Conservation (phyloP, 2,113 vertebrate species). For the Pseudorasbora parva region DNA sequence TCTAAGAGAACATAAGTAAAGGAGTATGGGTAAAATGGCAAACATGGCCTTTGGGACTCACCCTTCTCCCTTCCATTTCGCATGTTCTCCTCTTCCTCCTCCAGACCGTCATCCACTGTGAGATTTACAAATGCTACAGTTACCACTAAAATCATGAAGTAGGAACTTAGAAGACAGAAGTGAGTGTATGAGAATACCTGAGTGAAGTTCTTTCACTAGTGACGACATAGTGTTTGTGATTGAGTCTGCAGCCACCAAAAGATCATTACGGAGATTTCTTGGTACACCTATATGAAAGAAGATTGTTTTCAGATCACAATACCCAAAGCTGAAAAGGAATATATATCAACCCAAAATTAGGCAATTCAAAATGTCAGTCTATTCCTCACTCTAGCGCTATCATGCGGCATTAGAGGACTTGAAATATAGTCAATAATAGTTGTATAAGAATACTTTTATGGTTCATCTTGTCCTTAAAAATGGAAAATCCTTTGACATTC, state of each 20-base stretch:
- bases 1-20: not conserved
- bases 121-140: slow-evolving; percentile 21
- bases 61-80: slow-evolving; percentile 90
- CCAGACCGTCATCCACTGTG: slow-evolving; percentile 85
- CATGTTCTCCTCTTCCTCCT: slow-evolving; percentile 85
- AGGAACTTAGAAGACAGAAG: not conserved
- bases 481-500: not conserved
- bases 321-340: not conserved
- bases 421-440: not conserved
- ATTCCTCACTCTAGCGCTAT: not conserved
- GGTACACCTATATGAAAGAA: slow-evolving; percentile 79
- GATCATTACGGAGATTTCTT: slow-evolving; percentile 91
- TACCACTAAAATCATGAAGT: not conserved
- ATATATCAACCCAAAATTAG: not conserved
- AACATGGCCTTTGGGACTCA: slow-evolving; percentile 63
- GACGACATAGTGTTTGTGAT: slow-evolving; percentile 97
- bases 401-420: not conserved
- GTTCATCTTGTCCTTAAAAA: not conserved
- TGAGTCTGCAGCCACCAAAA: slow-evolving; percentile 93
- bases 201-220: slow-evolving; percentile 95
- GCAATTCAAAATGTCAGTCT: not conserved
- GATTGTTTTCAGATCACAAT: not conserved
- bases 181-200: slow-evolving; percentile 74
- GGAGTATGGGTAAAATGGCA: not conserved
- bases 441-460: not conserved